A percentile compares a stretch with the other conserved stretches of the same genome.
phyloP scores from a whole-genome alignment of 2,113 vertebrate genomes.

The Saguinus imperator region DNA sequence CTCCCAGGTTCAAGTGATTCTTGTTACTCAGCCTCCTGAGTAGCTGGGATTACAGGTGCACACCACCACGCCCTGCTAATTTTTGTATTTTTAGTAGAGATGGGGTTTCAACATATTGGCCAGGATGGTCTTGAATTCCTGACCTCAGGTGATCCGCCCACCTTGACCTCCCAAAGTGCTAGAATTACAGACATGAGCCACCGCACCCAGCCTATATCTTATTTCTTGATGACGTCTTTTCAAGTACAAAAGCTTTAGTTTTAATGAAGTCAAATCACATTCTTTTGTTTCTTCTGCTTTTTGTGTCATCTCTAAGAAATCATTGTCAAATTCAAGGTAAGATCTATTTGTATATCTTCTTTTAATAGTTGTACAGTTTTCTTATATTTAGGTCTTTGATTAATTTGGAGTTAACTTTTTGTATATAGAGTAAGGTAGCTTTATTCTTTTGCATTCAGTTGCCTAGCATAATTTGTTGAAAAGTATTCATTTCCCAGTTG shows the following conservation, averaged over 20 bases:
- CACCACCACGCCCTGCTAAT: too few species aligned
- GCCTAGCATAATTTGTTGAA: not conserved
- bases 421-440: not conserved
- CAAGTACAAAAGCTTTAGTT: not conserved
- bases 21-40: too few species aligned
- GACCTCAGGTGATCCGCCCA: not conserved
- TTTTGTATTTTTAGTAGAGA: not conserved
- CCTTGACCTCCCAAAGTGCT: not conserved
- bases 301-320: not conserved
- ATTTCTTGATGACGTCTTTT: not conserved
- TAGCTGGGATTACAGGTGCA: too few species aligned
- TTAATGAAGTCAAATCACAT: not conserved
- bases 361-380: not conserved
- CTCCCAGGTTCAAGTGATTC: too few species aligned
- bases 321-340: not conserved
- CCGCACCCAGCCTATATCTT: not conserved
- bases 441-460: not conserved
- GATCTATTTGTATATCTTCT: not conserved
- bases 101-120: not conserved
- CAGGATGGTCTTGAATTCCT: not conserved
- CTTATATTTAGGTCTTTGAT: slow-evolving; percentile 10
- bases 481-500: not conserved
- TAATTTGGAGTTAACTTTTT: slow-evolving; percentile 11
- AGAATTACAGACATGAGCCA: not conserved
- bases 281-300: not conserved